phyloP scores from a whole-genome alignment of 2,888 invertebrate genomes.

The Leptothorax acervorum region DNA sequence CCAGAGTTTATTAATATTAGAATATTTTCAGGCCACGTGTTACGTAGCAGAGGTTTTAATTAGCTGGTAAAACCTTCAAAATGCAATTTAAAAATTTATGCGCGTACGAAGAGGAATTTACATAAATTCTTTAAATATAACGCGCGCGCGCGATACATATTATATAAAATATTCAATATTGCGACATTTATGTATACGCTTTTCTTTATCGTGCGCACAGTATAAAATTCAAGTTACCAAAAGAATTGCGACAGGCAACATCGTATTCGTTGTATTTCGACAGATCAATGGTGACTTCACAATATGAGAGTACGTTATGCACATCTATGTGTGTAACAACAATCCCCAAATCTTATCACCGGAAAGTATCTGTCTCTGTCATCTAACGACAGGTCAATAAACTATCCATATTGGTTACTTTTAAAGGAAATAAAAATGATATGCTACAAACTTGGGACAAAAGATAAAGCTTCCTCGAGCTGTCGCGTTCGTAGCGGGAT shows the following conservation, averaged over 20 bases:
- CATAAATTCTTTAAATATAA: not conserved
- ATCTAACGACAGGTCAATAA: constrained; percentile 39
- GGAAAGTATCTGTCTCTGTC: constrained; percentile 36
- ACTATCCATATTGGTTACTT: constrained; percentile 34
- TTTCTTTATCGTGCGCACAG: not conserved
- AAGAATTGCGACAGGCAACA: constrained; percentile 5
- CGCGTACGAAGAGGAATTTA: not conserved
- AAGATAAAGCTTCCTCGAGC: constrained; percentile 29
- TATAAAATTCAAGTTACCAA: constrained; percentile 4
- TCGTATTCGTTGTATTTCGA: not conserved
- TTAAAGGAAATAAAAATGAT: constrained; percentile 34
- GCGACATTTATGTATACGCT: not conserved
- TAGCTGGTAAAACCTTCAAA: not conserved
- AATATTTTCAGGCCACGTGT: not conserved
- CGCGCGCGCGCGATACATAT: not conserved
- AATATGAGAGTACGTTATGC: not conserved
- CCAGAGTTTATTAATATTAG: constrained; percentile 1
- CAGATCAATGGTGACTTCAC: constrained; percentile 10
- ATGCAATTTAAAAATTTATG: not conserved
- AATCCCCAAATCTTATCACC: constrained; percentile 18
- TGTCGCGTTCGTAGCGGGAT: constrained; percentile 2
- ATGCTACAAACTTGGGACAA: not conserved
- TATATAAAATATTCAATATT: not conserved
- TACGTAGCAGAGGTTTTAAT: not conserved
- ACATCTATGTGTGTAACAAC: not conserved